Evolutionary conservation across 2,888 invertebrate species (phyloP).

Genomic region (Rhingia rostrata): DNA sequence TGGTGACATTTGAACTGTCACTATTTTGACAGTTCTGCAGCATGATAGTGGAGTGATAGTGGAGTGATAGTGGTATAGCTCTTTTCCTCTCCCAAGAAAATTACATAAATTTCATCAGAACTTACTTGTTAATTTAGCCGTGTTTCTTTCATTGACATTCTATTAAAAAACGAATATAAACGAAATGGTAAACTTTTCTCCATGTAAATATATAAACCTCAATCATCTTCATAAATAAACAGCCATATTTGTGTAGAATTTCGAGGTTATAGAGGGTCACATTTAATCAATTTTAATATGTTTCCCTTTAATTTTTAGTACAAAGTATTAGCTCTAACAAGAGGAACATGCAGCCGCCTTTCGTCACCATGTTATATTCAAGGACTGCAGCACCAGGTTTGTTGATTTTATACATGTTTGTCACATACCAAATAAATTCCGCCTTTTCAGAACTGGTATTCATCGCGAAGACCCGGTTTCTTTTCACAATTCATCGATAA

Average conservation of each 20-base stretch:
- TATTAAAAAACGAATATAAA: constrained; percentile 20
- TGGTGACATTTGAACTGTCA: constrained; percentile 45
- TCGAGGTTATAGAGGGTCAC: constrained; percentile 52
- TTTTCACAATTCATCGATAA: constrained; percentile 95
- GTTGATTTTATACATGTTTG: constrained; percentile 17
- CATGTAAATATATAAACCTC: neutral
- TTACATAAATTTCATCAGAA: constrained; percentile 80
- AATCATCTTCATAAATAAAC: constrained; percentile 22
- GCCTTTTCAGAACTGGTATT: constrained; percentile 78
- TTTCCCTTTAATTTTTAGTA: constrained; percentile 74
- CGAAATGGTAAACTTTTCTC: constrained; percentile 54
- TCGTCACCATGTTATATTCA: constrained; percentile 77
- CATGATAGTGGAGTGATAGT: constrained; percentile 75
- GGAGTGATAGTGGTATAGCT: constrained; percentile 36
- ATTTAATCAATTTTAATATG: constrained; percentile 29
- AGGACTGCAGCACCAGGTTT: constrained; percentile 78
- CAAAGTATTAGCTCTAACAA: constrained; percentile 78
- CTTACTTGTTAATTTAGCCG: constrained; percentile 73
- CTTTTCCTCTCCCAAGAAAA: constrained; percentile 74
- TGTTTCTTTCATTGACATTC: constrained; percentile 40
- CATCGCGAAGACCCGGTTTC: constrained; percentile 87
- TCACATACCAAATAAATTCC: neutral
- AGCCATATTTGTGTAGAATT: constrained; percentile 9
- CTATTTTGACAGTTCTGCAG: constrained; percentile 74
- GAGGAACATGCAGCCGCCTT: constrained; percentile 75